Evolutionary conservation across 2,888 invertebrate species (phyloP).

Genomic region (Tenthredo amoena): DNA sequence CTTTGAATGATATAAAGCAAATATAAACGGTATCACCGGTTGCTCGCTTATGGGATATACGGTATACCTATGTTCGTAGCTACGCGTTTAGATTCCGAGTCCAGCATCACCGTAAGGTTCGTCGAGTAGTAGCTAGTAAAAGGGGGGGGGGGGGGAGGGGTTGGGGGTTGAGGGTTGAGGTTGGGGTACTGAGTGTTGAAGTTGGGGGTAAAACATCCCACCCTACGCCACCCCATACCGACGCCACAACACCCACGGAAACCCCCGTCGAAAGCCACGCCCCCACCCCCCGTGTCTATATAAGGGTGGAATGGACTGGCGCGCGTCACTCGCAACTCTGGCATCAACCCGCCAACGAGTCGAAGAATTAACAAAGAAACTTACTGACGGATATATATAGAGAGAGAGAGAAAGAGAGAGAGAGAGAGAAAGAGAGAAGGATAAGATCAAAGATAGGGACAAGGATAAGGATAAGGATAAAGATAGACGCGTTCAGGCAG

Average conservation of each 20-base stretch:
- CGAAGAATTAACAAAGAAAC: neutral
- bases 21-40: neutral
- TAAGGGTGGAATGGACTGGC: constrained; percentile 67
- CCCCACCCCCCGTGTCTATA: constrained; percentile 72
- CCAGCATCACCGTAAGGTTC: neutral
- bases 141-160: neutral
- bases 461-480: no score
- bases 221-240: neutral
- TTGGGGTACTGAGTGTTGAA: neutral
- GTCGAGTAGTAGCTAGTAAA: neutral
- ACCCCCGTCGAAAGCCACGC: constrained; percentile 13
- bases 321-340: constrained; percentile 72
- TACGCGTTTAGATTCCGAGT: neutral
- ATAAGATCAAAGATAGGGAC: neutral
- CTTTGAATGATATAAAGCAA: neutral
- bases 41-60: neutral
- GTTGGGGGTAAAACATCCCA: constrained; percentile 2
- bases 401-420: neutral
- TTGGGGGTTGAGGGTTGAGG: neutral
- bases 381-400: neutral
- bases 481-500: no score
- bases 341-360: constrained; percentile 55
- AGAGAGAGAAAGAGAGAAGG: neutral
- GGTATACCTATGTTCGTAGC: neutral
- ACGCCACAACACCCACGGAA: constrained; percentile 43